phyloP scores from a whole-genome alignment of 92 coral and sea anemone species.

The Actinostola sp. region DNA sequence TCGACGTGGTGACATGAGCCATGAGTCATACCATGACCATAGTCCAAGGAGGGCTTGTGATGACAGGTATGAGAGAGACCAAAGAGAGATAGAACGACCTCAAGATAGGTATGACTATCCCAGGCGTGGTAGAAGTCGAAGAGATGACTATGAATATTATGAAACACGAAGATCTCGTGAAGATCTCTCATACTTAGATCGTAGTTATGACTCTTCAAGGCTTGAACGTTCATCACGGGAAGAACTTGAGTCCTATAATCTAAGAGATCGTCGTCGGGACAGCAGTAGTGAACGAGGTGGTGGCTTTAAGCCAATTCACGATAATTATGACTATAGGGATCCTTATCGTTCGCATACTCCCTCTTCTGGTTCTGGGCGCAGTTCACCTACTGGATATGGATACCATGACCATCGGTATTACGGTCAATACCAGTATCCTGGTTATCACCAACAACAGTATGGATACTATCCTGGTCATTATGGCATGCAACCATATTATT shows the following conservation, averaged over 20 bases:
- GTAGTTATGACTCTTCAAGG: constrained; percentile 12
- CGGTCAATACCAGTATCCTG: constrained; percentile 1
- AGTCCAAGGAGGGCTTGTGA: not conserved
- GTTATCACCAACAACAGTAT: constrained; percentile 2
- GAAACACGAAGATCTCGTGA: constrained; percentile 7
- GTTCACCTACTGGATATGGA: constrained; percentile 23
- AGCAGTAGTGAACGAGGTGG: constrained; percentile 3
- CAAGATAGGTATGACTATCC: not conserved
- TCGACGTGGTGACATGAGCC: not conserved
- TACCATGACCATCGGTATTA: constrained; percentile 26
- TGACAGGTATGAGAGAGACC: constrained; percentile 13
- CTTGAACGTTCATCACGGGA: constrained; percentile 26
- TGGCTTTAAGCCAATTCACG: constrained; percentile 20
- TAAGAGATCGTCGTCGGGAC: constrained; percentile 3
- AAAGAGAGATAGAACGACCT: not conserved
- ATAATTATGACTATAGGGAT: constrained; percentile 17
- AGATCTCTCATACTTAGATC: constrained; percentile 18
- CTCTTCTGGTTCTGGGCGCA: constrained; percentile 37
- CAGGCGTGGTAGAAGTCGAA: constrained; percentile 3
- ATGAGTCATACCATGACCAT: constrained; percentile 6
- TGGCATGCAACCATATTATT: constrained; percentile 35
- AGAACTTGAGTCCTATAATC: constrained; percentile 12
- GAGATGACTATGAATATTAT: constrained; percentile 15
- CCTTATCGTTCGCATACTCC: constrained; percentile 25
- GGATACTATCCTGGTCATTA: constrained; percentile 37